Percentiles rank a stretch among this genome's conserved stretches.
These are phyloP conservation scores for Sciurus vulgaris DNA, from an alignment of 2,797 vertebrate species.

Conservation along the genomic window DNA sequence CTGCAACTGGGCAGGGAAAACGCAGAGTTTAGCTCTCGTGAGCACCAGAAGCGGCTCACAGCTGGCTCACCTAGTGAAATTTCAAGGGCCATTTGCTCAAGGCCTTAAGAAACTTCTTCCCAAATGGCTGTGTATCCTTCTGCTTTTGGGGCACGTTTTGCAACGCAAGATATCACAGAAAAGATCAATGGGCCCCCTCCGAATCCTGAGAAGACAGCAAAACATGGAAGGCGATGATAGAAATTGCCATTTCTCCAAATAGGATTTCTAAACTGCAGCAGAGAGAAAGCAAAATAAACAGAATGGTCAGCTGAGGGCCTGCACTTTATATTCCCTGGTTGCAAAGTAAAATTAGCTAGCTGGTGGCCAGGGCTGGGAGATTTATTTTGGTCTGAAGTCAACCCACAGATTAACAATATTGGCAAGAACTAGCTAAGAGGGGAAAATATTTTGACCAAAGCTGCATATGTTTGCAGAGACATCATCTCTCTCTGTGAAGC, in stretches of 20 bases:
- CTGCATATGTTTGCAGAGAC: constrained; percentile 60
- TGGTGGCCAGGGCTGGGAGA: constrained; percentile 71
- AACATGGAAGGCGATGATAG: not conserved
- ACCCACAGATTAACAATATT: constrained; percentile 76
- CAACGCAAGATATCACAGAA: constrained; percentile 10
- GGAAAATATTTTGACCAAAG: constrained; percentile 72
- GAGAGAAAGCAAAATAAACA: constrained; percentile 67
- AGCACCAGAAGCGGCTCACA: not conserved
- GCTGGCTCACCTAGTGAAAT: not conserved
- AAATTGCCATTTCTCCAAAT: constrained; percentile 68
- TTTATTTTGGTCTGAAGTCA: constrained; percentile 79
- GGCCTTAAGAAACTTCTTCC: constrained; percentile 39
- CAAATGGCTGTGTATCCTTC: not conserved
- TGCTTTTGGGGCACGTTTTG: constrained; percentile 27
- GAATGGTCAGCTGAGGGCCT: constrained; percentile 29
- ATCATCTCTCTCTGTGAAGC: constrained; percentile 50
- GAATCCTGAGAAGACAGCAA: constrained; percentile 1
- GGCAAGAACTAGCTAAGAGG: constrained; percentile 72
- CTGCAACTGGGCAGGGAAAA: not conserved
- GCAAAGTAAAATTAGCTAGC: constrained; percentile 76
- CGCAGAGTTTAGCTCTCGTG: not conserved
- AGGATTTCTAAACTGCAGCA: constrained; percentile 73
- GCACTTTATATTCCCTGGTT: constrained; percentile 73
- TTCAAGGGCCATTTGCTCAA: constrained; percentile 20
- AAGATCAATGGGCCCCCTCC: not conserved